Base-by-base conservation (phyloP, 35 echinoderm and acorn worm species). In the Amphiura filiformis region DNA sequence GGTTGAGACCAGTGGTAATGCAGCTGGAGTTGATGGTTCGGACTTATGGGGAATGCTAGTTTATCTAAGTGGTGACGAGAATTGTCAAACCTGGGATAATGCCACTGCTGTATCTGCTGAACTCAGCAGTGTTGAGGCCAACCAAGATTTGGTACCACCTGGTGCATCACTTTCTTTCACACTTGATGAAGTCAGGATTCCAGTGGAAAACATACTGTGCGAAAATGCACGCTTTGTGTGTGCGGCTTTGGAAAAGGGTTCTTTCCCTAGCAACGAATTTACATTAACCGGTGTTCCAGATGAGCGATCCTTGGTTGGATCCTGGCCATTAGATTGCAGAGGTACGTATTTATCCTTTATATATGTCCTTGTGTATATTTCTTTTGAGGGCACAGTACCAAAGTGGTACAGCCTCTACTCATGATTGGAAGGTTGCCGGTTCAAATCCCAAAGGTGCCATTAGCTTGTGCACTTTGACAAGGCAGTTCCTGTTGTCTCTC, bases 251-350 rank as follows among this genome's bases (percentile, higher is more conserved):
- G 49, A 32, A 26, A 35, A 85, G 35, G 83, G 83, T 1, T 28
- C 1, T 5, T 34, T 32, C 31, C 49, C 83, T 0, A 65, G 28
- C n/a, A 56, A 56, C 9, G 34, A 85, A 15, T 85, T 85, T 40
- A 85, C 83, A 1, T 37, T 85, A 31, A 40, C 35, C 17, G 47
- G 47, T 15, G 20, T 84, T 23, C 44, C 44, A 13, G 82, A 65
- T 61, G 34, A 84, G 20, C 18, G 37, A 17, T 30, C 83, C 0
- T 64, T 87, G 37, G 18, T 92, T 23, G 90, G 56, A 34, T 92
- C 84, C 22, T 23, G 36, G 39, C 20, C 47, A 64, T 38, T 92
- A 34, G 76, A 78, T 7, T 92, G 90, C 38, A 41, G 38, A 86
- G 90, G 90, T 92, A 28, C 0, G 80, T 65, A 32, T 1, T 36